Evolutionary conservation across 2,113 vertebrate species (phyloP).

Genomic region (Todiramphus saurophagus): DNA sequence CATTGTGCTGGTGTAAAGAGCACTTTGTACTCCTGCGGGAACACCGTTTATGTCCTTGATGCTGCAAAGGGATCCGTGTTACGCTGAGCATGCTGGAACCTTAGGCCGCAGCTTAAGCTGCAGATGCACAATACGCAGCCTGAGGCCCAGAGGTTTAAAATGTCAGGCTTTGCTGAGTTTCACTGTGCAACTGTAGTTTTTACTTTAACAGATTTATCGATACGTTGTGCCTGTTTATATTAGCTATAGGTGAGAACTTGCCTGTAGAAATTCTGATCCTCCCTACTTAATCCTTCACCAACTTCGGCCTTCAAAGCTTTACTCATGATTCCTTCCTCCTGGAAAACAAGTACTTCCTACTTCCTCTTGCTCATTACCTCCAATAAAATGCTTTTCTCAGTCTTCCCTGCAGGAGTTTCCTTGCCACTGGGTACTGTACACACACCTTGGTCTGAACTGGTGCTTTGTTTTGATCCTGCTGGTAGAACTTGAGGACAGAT

Average conservation of each 20-base stretch:
- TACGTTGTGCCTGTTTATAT: background rate
- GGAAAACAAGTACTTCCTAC: background rate
- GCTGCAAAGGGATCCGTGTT: accelerated
- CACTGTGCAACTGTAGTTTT: background rate
- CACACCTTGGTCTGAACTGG: slow-evolving; percentile 45
- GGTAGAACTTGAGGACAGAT: slow-evolving; percentile 48
- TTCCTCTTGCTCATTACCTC: background rate
- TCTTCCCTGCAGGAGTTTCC: background rate
- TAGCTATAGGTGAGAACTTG: background rate
- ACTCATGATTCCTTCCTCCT: background rate
- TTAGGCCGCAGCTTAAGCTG: background rate
- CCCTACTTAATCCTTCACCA: background rate
- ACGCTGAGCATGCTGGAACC: background rate
- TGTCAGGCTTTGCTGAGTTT: background rate
- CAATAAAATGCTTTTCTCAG: slow-evolving; percentile 9
- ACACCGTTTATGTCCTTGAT: background rate
- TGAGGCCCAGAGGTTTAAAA: background rate
- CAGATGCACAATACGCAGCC: background rate
- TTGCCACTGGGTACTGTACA: slow-evolving; percentile 10
- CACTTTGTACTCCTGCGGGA: background rate
- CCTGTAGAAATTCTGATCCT: background rate
- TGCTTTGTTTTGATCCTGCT: slow-evolving; percentile 20
- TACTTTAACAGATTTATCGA: background rate
- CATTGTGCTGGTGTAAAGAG: background rate
- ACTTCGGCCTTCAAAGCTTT: background rate